phyloP scores from a whole-genome alignment of 2,797 vertebrate genomes.

The Pelochelys cantorii region DNA sequence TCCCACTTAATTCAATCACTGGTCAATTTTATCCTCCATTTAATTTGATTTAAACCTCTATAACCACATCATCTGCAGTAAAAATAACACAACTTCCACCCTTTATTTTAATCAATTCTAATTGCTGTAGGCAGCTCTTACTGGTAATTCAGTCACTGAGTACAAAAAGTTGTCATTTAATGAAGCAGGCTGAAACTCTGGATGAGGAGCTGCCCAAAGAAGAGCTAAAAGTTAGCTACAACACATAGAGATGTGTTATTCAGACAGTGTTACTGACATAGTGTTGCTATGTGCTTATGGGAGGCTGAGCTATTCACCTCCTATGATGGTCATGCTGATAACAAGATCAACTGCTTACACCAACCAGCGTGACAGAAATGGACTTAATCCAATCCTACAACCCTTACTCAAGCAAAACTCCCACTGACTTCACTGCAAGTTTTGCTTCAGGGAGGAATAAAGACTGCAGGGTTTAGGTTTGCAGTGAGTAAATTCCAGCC shows the following conservation, averaged over 20 bases:
- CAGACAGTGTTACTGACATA: accelerated
- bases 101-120: conserved; percentile 27
- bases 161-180: background rate
- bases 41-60: conserved; percentile 58
- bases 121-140: conserved; percentile 8
- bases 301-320: background rate
- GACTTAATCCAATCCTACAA: background rate
- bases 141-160: background rate
- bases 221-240: background rate
- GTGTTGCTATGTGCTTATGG: background rate
- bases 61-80: conserved; percentile 32
- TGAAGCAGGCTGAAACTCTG: background rate
- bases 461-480: background rate
- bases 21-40: conserved; percentile 51
- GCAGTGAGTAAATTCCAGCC: background rate
- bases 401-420: accelerated
- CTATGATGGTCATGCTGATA: accelerated
- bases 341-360: background rate
- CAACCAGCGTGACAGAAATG: background rate
- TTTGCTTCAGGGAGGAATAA: background rate
- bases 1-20: conserved; percentile 39
- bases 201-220: background rate
- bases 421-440: background rate
- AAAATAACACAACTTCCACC: conserved; percentile 12
- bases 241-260: background rate